Conservation (phyloP, 2,113 vertebrate species). For the Apteryx mantelli region DNA sequence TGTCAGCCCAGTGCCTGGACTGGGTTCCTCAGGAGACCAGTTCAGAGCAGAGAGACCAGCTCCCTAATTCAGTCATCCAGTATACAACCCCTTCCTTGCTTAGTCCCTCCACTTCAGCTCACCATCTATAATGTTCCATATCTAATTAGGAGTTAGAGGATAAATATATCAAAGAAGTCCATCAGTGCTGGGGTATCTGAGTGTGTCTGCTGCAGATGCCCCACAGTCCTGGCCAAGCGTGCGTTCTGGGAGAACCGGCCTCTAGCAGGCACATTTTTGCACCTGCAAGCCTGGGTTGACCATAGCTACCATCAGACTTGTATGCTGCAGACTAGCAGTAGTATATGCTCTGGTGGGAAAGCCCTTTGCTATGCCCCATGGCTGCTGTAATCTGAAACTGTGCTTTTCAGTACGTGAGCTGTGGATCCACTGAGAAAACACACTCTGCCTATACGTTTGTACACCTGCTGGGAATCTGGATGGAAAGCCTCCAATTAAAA, state of each 20-base stretch:
- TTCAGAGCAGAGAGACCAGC: neutral
- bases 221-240: fast-evolving
- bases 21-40: neutral
- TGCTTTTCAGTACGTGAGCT: neutral
- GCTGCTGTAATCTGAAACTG: neutral
- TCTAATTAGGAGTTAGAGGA: constrained; percentile 24
- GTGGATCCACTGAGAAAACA: neutral
- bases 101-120: neutral
- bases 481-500: neutral
- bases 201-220: constrained; percentile 15
- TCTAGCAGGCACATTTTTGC: neutral
- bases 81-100: neutral
- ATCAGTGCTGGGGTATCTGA: neutral
- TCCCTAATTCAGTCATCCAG: neutral
- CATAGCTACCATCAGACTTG: neutral
- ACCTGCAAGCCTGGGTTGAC: neutral
- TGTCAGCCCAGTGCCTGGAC: neutral
- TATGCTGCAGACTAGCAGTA: neutral
- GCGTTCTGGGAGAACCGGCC: neutral
- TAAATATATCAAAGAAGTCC: constrained; percentile 7
- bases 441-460: neutral
- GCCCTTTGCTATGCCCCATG: neutral
- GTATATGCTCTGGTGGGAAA: neutral
- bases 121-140: neutral
- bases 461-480: neutral